Evolutionary conservation across 1,140 invertebrate genomes (phyloP), one percentile per base, ranked within the genome.

Genomic region (Vollenhovia emeryi): DNA sequence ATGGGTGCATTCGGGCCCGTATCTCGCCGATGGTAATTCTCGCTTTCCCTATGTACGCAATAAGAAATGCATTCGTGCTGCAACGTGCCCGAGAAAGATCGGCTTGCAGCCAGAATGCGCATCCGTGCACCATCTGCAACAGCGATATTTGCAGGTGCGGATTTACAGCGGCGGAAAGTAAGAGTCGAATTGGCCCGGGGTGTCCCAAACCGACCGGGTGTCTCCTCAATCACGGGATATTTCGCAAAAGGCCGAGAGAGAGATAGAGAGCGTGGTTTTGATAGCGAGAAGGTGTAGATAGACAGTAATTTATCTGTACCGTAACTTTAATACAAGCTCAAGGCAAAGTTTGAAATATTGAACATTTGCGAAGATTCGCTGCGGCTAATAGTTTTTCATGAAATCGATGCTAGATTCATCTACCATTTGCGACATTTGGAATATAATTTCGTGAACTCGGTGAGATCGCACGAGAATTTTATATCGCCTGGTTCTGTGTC

Each of bases 51-150:
- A 36, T 13, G 13, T 15, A 30, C 11, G 27, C 36, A 71, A 55
- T 57, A 55, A 71, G 78, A 71, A 71, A 57, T 36, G 18, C 27
- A 71, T 73, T 59, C 50, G 43, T 40, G 62, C 24, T 64, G 24
- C n/a, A 82, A 59, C 45, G 24, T 21, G 52, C 33, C 24, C 30
- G 66, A 57, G 33, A 73, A 82, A 73, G 78, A 82, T 55, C 64
- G 64, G 18, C 9, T 27, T 73, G 66, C 78, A 43, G 9, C 6
- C 15, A 11, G 18, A 45, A 57, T 21, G 18, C 36, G 13, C 13
- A 50, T 52, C 18, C 40, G 6, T 24, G 18, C 48, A 40, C 40
- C 48, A 43, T 36, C 76, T 79, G 62, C 15, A 40, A 27, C 60
- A 45, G 40, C 40, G 59, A 24, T 50, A 50, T 79, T 50, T 52